A percentile compares a stretch with the other conserved stretches of the same genome.
These are phyloP conservation scores for Arizona elegans DNA, from an alignment of 2,113 vertebrate species.

Conservation along the genomic window DNA sequence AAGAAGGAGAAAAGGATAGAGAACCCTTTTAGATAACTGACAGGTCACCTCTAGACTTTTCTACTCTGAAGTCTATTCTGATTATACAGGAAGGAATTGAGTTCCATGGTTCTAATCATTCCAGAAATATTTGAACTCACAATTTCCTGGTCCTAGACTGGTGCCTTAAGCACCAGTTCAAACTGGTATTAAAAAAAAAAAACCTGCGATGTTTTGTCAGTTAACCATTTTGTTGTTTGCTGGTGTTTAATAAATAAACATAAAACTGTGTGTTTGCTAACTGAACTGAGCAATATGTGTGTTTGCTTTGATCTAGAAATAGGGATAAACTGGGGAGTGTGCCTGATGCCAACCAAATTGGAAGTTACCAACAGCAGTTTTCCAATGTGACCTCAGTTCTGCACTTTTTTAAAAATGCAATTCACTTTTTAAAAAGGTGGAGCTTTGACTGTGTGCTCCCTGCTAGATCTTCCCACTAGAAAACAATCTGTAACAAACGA, in stretches of 20 bases:
- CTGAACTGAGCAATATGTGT: background rate
- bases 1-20: background rate
- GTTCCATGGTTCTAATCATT: background rate
- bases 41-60: background rate
- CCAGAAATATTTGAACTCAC: background rate
- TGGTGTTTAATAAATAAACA: background rate
- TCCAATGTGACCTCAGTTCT: background rate
- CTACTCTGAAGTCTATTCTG: background rate
- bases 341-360: background rate
- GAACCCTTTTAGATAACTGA: background rate
- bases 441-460: background rate
- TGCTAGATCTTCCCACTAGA: background rate
- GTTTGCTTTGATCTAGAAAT: background rate
- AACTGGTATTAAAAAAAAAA: background rate
- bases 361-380: background rate
- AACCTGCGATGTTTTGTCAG: background rate
- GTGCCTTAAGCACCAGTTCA: background rate
- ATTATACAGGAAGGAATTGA: background rate
- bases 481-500: background rate
- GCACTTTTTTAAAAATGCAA: background rate
- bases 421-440: background rate
- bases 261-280: background rate
- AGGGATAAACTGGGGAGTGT: background rate
- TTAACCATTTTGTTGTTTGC: background rate
- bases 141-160: background rate